Base-by-base conservation (phyloP, 2,888 invertebrate genomes). In the Heteromurus nitidus region DNA sequence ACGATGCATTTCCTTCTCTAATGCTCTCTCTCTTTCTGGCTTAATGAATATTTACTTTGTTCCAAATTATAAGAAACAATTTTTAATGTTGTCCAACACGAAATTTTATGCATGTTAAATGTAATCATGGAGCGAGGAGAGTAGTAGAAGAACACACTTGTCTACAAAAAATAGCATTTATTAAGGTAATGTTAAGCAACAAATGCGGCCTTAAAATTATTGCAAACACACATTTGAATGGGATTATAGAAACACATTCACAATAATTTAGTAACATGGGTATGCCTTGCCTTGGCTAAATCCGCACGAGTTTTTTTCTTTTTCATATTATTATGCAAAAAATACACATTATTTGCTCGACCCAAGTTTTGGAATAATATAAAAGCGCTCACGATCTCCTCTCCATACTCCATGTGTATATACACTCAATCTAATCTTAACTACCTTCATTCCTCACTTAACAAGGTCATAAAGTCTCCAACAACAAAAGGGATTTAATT, bases 401-500 rank as follows among this genome's bases (percentile, higher is more conserved):
- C n/a, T n/a, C n/a, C n/a, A n/a, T n/a, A n/a, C n/a, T n/a, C n/a
- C n/a, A n/a, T n/a, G n/a, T 47, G n/a, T n/a, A 55, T n/a, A 50
- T 24, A 42, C 31, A 42, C 60, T 20, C 60, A 67, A 47, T 67
- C 47, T 67, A 67, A 67, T 67, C 47, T 47, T 67, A 44, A 47
- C 67, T 65, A 22, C 65, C 26, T 50, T 24, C 50, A 67, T 47
- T 47, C 16, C 22, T 47, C 20, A 47, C 67, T 67, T 47, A 67
- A 47, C 67, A 67, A 67, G 67, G 67, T 67, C 67, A 47, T 67
- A 67, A 67, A 67, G 67, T 50, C 67, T 26, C 28, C 67, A 28
- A 67, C 28, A 47, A 67, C 67, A 67, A 67, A 67, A 44, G 36
- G 58, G 67, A 67, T 67, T 67, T 67, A 67, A 67, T 67, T 67